Evolutionary conservation across 2,888 invertebrate species (phyloP).

Genomic region (Trichopria drosophilae): DNA sequence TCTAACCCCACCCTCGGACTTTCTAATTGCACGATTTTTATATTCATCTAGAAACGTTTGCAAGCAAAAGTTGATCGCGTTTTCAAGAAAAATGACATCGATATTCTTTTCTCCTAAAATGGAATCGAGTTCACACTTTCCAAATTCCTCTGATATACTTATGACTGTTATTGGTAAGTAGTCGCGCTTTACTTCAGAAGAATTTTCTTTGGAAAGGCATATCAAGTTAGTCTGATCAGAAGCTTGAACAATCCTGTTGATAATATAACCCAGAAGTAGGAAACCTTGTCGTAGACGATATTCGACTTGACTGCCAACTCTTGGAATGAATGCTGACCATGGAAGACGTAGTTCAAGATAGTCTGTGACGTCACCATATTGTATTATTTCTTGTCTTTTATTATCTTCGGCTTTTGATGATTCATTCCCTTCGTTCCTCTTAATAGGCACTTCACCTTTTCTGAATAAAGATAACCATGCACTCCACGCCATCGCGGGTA

Average conservation of each 20-base stretch:
- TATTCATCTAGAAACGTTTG: constrained; percentile 62
- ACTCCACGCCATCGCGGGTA: constrained; percentile 61
- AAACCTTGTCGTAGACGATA: constrained; percentile 55
- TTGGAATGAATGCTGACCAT: constrained; percentile 62
- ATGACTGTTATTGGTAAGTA: too few species aligned
- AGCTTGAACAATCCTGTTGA: constrained; percentile 63
- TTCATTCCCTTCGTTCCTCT: constrained; percentile 58
- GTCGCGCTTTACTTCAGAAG: too few species aligned
- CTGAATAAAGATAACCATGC: constrained; percentile 65
- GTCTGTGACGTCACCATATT: constrained; percentile 63
- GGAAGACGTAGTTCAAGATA: constrained; percentile 63
- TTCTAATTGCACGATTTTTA: constrained; percentile 56
- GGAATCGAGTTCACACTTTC: too few species aligned
- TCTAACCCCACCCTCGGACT: constrained; percentile 34
- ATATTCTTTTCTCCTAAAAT: constrained; percentile 58
- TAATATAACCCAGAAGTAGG: constrained; percentile 61
- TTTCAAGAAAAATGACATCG: constrained; percentile 59
- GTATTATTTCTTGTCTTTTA: constrained; percentile 60
- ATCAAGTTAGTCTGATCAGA: too few species aligned
- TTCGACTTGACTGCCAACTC: constrained; percentile 58
- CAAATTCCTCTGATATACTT: too few species aligned
- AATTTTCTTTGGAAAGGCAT: too few species aligned
- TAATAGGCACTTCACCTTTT: constrained; percentile 63
- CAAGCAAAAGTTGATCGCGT: constrained; percentile 65
- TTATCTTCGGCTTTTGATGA: constrained; percentile 53